These are phyloP conservation scores for Euwallacea fornicatus DNA, from an alignment of 1,140 invertebrate species.

Conservation along the genomic window DNA sequence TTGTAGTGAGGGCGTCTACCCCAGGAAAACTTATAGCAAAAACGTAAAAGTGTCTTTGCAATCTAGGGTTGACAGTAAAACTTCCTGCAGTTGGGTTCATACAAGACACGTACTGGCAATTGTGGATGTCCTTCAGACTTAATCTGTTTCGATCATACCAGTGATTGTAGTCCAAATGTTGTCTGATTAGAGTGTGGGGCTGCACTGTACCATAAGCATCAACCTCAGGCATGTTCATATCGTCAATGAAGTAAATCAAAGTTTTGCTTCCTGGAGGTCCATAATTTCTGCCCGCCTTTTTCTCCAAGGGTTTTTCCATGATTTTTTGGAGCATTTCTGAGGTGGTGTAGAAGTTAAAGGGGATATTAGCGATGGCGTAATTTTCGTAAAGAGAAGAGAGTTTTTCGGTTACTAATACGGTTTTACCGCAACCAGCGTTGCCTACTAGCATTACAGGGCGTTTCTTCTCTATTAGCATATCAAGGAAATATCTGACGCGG, in stretches of 20 bases:
- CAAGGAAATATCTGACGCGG: constrained; percentile 84
- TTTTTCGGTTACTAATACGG: constrained; percentile 85
- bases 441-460: constrained; percentile 95
- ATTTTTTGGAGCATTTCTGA: constrained; percentile 96
- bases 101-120: constrained; percentile 94
- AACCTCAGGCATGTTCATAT: constrained; percentile 97
- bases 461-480: constrained; percentile 83
- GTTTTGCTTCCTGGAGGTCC: constrained; percentile 93
- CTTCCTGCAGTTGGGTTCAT: constrained; percentile 98
- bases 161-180: constrained; percentile 93
- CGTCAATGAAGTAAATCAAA: constrained; percentile 95
- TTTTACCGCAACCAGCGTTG: constrained; percentile 88
- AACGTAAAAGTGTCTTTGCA: constrained; percentile 92
- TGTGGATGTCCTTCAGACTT: constrained; percentile 93
- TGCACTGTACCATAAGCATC: constrained; percentile 94
- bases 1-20: constrained; percentile 80
- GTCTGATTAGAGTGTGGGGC: constrained; percentile 92
- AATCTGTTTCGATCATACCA: constrained; percentile 93
- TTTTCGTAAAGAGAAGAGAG: constrained; percentile 79
- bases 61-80: constrained; percentile 92
- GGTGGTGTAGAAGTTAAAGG: constrained; percentile 96
- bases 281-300: constrained; percentile 94
- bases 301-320: constrained; percentile 93
- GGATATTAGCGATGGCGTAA: constrained; percentile 86
- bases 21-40: constrained; percentile 93